Base-by-base conservation (phyloP, 1,140 invertebrate genomes). In the Neoseiulus cucumeris region DNA sequence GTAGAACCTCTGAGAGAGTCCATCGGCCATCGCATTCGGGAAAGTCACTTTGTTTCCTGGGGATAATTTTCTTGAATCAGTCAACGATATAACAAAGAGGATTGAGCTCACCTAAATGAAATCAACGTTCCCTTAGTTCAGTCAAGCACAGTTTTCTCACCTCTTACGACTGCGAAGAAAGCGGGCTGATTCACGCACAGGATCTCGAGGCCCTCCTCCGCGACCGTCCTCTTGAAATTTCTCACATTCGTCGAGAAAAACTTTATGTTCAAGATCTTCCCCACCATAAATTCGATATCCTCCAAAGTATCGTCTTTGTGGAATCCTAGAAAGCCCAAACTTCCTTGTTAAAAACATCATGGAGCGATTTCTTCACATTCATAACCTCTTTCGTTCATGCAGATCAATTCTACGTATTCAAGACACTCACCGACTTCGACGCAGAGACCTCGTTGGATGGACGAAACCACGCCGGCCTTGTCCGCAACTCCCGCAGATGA, bases 11-110 rank as follows among this genome's bases (percentile, higher is more conserved):
- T 85, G 80, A 1, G 89, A 86, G 64, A 82, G 76, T 14, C 84
- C 81, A 0, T 84, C 82, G 51, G 80, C 76, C 91, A 94, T 94
- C 1, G 89, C 84, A 68, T 82, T 79, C 72, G 89, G 88, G 75
- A 91, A 94, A 76, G 93, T 89, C 25, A 88, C 83, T 76, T 88
- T 90, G 73, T 90, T 91, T 65, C 89, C 90, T 47, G 28, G 4
- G 14, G 18, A 47, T 18, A n/a, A 18, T 20, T 47, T 6, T 4
- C 5, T 20, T 14, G 20, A 47, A 6, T 4, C 20, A 47, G 4
- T 14, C 28, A 47, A 4, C 20, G 20, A 47, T n/a, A n/a, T n/a
- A n/a, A n/a, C 5, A 4, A 47, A 7, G 14, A 47, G 14, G 7
- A 25, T 47, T 47, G 28, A 14, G 14, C 7, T 20, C 28, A 14